Evolutionary conservation across 2,797 vertebrate species (phyloP), one percentile per base, ranked within the genome.

Genomic region (Phyllotis vaccarum): DNA sequence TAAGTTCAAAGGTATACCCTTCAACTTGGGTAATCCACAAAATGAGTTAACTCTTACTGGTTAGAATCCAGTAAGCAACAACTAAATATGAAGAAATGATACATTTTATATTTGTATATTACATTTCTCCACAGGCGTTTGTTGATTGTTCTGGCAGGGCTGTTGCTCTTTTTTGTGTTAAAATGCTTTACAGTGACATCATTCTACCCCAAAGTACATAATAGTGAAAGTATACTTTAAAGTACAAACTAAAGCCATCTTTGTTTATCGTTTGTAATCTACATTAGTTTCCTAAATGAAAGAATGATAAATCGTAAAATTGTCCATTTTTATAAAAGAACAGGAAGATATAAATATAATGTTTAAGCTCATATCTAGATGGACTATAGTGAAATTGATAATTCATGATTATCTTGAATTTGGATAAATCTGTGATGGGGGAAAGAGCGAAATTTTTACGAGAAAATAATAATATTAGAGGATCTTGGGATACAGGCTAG

Each of bases 351-450:
- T 43, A 90, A 97, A 62, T 49, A 81, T 70, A 95, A 90, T 81
- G 11, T 90, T 96, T 75, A 93, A 90, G 92, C 64, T 92, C 90
- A 94, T 75, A 88, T 34, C 94, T 86, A 90, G 76, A 91, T 83
- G 68, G 24, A 10, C 95, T 92, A 16, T 68, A 79, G 90, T 83
- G 68, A 96, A 54, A 34, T 90, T 68, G 80, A 85, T 95, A 97
- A 91, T 92, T 90, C 76, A 93, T 93, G 43, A 94, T n/a, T 88
- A 96, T 93, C 86, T 95, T 95, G 76, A 96, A 95, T 85, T 93
- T 94, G 87, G 70, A 31, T 93, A 90, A 96, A 93, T 31, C 76
- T 87, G 29, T 95, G 70, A 91, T 52, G 87, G 96, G 49, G 9
- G 34, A 60, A 88, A 90, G 72, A 85, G 22, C 19, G 93, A 80